Conservation (phyloP, 2,797 vertebrate species). For the Xyrichtys novacula region DNA sequence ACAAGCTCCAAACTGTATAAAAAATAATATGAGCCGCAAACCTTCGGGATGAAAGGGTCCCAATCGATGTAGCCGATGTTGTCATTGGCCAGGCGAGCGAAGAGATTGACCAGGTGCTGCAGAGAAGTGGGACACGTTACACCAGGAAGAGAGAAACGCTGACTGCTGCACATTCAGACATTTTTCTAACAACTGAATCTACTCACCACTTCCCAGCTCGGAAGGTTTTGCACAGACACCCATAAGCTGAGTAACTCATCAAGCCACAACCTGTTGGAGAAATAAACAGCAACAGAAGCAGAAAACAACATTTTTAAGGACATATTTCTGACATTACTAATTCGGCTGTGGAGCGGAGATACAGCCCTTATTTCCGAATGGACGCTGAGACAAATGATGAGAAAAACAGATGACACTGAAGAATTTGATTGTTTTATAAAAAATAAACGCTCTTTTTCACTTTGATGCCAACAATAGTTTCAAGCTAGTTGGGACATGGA, state of each 20-base stretch:
- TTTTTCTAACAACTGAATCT: constrained; percentile 8
- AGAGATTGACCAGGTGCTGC: constrained; percentile 95
- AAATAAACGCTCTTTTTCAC: too few relatives aligned
- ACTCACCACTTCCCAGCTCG: constrained; percentile 97
- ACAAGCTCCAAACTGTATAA: background rate
- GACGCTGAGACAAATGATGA: too few relatives aligned
- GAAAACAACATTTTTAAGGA: background rate
- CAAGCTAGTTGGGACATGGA: too few relatives aligned
- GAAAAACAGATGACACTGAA: too few relatives aligned
- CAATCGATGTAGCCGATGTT: constrained; percentile 99
- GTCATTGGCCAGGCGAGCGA: constrained; percentile 95
- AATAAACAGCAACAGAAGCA: constrained; percentile 26
- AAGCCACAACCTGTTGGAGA: constrained; percentile 92
- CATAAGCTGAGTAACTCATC: constrained; percentile 94
- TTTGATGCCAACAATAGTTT: too few relatives aligned
- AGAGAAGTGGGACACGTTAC: constrained; percentile 46
- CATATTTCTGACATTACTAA: background rate
- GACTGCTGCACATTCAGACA: background rate
- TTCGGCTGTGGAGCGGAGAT: too few relatives aligned
- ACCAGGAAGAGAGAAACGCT: background rate
- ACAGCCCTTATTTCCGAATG: too few relatives aligned
- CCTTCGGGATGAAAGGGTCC: constrained; percentile 98
- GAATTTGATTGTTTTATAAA: too few relatives aligned
- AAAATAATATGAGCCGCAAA: constrained; percentile 61
- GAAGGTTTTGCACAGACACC: constrained; percentile 97